A percentile compares a stretch with the other conserved stretches of the same genome.
Conservation (phyloP, 2,113 vertebrate genomes). For the Garra rufa region DNA sequence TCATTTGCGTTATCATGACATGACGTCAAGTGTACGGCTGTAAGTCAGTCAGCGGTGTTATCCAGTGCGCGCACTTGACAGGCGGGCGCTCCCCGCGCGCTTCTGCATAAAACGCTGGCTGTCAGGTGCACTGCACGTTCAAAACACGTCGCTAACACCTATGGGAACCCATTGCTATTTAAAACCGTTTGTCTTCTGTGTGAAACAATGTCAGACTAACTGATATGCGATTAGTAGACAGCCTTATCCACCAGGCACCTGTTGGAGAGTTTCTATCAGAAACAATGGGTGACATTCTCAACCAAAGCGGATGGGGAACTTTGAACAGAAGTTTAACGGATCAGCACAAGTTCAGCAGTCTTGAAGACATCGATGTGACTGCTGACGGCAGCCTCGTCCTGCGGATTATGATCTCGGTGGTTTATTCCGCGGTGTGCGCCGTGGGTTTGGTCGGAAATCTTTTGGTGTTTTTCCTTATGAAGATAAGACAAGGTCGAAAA, state of each 20-base stretch:
- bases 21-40: conserved; percentile 15
- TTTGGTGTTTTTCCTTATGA: conserved; percentile 78
- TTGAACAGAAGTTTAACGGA: conserved; percentile 63
- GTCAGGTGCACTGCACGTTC: neutral
- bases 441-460: conserved; percentile 74
- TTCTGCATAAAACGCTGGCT: conserved; percentile 65
- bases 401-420: conserved; percentile 72
- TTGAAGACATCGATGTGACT: conserved; percentile 70
- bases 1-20: neutral
- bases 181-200: neutral
- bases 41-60: conserved; percentile 11
- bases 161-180: neutral
- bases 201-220: neutral
- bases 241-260: conserved; percentile 38
- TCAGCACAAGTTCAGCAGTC: conserved; percentile 61
- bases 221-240: conserved; percentile 49
- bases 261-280: conserved; percentile 32
- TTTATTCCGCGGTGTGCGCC: conserved; percentile 77
- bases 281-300: conserved; percentile 72
- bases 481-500: conserved; percentile 68
- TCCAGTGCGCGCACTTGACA: conserved; percentile 25
- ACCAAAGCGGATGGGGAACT: conserved; percentile 61
- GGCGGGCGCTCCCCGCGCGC: conserved; percentile 40
- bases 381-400: conserved; percentile 72
- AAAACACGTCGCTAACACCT: neutral